Base-by-base conservation (phyloP, 2,113 vertebrate genomes). In the Hemibagrus wyckioides region DNA sequence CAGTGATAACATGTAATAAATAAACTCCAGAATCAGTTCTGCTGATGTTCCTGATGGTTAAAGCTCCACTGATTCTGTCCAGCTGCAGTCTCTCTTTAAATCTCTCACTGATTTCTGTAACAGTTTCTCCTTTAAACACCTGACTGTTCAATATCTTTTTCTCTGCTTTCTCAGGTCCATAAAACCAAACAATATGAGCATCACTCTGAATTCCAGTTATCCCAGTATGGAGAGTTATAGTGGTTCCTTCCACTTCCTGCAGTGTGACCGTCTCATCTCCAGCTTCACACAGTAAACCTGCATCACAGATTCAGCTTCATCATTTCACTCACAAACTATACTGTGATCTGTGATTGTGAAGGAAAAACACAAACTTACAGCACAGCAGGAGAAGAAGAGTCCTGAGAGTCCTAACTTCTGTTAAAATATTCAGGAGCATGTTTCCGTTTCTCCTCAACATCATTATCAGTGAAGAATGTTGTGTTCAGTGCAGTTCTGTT, bases 31-130 rank as follows among this genome's bases (percentile, higher is more conserved):
- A 61, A 83, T 83, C 8, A 6, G 54, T 67, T 28, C 25, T 65
- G 76, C 9, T 87, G 81, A 87, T 65, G 73, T 75, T 77, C 54
- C n/a, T 87, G 81, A 87, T 83, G 71, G 81, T 87, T 75, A 87
- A 54, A 50, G 39, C 80, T 87, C 80, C 81, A 77, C 54, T 87
- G 21, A 28, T 50, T 44, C 57, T 83, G 52, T 87, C 23, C 80
- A 87, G 69, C 56, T 83, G 82, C 56, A 87, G 54, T 41, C 33
- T 44, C 30, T 67, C 69, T 87, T 75, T 83, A 73, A 79, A 88
- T 80, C 71, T 54, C n/a, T 79, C 82, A 56, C 56, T 84, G 63
- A 69, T 63, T 50, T 50, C 48, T 54, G 59, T 77, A 50, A 19
- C 21, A 63, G 33, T 50, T 15, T 77, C 36, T 63, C 77, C 86